A percentile compares a stretch with the other conserved stretches of the same genome.
Evolutionary conservation across 2,113 vertebrate genomes (phyloP).

Genomic region (Tachuris rubrigastra): DNA sequence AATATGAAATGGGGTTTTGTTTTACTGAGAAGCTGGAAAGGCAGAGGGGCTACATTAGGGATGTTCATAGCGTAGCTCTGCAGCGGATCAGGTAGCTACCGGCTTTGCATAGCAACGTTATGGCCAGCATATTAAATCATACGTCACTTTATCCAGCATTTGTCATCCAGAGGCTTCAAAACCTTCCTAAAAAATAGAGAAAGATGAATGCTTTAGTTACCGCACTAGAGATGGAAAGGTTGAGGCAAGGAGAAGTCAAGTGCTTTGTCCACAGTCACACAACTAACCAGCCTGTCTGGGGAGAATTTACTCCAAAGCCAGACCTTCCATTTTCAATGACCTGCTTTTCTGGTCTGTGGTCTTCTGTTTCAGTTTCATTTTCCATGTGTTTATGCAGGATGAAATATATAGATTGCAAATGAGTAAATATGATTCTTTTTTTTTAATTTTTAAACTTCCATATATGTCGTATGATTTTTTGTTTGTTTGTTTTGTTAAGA

Average conservation of each 20-base stretch:
- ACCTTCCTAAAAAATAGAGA: not conserved
- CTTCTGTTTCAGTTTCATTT: conserved; percentile 12
- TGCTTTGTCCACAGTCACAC: not conserved
- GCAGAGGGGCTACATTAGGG: not conserved
- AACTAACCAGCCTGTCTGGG: not conserved
- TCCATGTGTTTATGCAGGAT: not conserved
- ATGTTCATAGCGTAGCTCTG: conserved; percentile 5
- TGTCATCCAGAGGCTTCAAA: not conserved
- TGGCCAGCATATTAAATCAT: not conserved
- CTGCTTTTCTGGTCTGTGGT: not conserved
- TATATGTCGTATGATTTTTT: not conserved
- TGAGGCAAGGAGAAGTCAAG: not conserved
- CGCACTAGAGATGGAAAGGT: not conserved
- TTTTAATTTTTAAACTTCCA: not conserved
- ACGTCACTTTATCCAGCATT: not conserved
- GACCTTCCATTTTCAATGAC: not conserved
- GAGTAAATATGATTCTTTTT: not conserved
- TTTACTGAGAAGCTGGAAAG: not conserved
- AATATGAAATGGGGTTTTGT: not conserved
- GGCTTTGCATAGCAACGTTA: not conserved
- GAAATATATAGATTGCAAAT: not conserved
- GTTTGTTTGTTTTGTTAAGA: too few species aligned
- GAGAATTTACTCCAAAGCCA: not conserved
- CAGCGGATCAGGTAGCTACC: not conserved
- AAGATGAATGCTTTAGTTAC: not conserved